phyloP scores from a whole-genome alignment of 2,113 vertebrate genomes.

The Leptobrachium ailaonicum region DNA sequence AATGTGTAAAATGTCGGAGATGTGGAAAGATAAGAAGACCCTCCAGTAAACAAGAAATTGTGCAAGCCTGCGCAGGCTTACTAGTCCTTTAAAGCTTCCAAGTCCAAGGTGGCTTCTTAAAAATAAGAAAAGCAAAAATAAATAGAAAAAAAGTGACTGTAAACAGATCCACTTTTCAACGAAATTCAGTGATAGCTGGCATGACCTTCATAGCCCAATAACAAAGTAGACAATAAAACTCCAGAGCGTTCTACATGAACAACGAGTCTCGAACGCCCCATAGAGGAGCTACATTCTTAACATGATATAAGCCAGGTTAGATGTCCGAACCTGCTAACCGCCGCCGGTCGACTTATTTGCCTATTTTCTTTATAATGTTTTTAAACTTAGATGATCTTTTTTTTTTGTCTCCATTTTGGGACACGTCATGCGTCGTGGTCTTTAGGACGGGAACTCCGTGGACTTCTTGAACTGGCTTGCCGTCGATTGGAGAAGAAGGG shows the following conservation, averaged over 20 bases:
- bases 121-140: conserved; percentile 73
- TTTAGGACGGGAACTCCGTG: conserved; percentile 72
- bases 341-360: conserved; percentile 66
- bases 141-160: conserved; percentile 74
- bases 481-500: conserved; percentile 80
- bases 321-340: conserved; percentile 44
- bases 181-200: conserved; percentile 69
- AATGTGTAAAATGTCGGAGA: conserved; percentile 71
- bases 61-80: conserved; percentile 72
- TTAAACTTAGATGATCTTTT: conserved; percentile 97
- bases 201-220: conserved; percentile 65
- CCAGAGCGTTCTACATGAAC: conserved; percentile 74
- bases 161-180: conserved; percentile 70
- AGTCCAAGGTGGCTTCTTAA: conserved; percentile 74
- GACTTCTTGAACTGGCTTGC: conserved; percentile 74
- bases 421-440: conserved; percentile 87
- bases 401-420: conserved; percentile 85
- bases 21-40: conserved; percentile 81
- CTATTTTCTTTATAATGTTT: conserved; percentile 95
- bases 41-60: conserved; percentile 81
- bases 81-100: conserved; percentile 74
- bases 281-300: conserved; percentile 82
- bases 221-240: conserved; percentile 72
- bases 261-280: conserved; percentile 69
- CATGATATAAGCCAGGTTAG: conserved; percentile 60